These are phyloP conservation scores for Tubulanus polymorphus DNA, from an alignment of 2,888 invertebrate species.

Conservation along the genomic window DNA sequence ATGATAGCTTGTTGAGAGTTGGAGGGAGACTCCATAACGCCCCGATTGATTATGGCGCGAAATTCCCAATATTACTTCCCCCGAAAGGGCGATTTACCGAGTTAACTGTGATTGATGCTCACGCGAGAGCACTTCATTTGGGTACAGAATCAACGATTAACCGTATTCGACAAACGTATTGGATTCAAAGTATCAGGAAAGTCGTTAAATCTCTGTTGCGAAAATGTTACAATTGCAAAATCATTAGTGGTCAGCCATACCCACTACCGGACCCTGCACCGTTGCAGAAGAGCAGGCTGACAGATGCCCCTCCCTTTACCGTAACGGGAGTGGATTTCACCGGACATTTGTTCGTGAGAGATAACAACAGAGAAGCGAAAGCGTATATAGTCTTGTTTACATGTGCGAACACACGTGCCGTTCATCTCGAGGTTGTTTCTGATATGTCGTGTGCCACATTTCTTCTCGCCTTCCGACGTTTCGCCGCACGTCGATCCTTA, in stretches of 20 bases:
- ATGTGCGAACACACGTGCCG: slow-evolving; percentile 17
- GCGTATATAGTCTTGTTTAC: slow-evolving; percentile 19
- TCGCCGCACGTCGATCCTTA: slow-evolving; percentile 16
- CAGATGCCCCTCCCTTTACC: slow-evolving; percentile 13
- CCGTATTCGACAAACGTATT: slow-evolving; percentile 14
- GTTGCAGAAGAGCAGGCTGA: background rate
- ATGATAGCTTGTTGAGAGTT: background rate
- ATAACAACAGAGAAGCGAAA: slow-evolving; percentile 8
- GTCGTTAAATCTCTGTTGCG: slow-evolving; percentile 7
- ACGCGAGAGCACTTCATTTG: background rate
- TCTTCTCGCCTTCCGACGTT: slow-evolving; percentile 6
- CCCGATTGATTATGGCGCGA: background rate
- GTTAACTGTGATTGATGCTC: background rate
- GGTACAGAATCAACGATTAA: slow-evolving; percentile 7
- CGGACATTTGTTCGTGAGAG: slow-evolving; percentile 12
- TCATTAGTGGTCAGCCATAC: slow-evolving; percentile 1
- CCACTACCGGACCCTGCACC: background rate
- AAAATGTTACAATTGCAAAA: slow-evolving; percentile 15
- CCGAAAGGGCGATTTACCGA: background rate
- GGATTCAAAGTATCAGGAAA: slow-evolving; percentile 12
- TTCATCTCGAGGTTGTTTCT: slow-evolving; percentile 19
- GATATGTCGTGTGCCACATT: slow-evolving; percentile 8
- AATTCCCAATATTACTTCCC: background rate
- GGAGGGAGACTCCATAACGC: background rate
- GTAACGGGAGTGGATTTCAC: slow-evolving; percentile 20